Evolutionary conservation across 2,797 vertebrate species (phyloP), one percentile per base, ranked within the genome.

Genomic region (Brachyalestes nurse): DNA sequence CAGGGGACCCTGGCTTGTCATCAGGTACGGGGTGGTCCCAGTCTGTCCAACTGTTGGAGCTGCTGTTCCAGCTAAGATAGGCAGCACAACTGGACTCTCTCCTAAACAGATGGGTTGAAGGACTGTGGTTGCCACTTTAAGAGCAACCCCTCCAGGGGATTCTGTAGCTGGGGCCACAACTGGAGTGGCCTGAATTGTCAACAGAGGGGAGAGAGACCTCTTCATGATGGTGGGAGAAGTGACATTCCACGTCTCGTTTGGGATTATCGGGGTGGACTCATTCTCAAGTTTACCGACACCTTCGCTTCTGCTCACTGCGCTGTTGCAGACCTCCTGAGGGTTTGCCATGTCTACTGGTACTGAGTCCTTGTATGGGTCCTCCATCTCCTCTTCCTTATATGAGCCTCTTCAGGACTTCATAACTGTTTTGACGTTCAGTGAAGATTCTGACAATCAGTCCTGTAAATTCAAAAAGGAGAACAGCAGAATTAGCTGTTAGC

Each of bases 41-140:
- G 94, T 89, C 28, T 96, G 93, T 1, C 95, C 92, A 61, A 98
- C 92, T 91, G 97, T 96, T 0, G 97, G 89, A 0, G 93, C 91
- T 0, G 96, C 87, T 0, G 95, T 93, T 38, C 97, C 96, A 0
- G 96, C 95, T 67, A 98, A 96, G 84, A 99, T 97, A 77, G 97
- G 97, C 87, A 99, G 90, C 86, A 99, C 95, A 69, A 99, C 94
- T 0, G 97, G 96, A 85, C 94, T 97, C 74, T 99, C 97, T 49
- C 97, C 97, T 28, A 99, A 93, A 87, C 97, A 99, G 89, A 99
- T 93, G 9, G 97, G 97, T 89, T 99, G 97, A 55, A 99, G 93
- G 23, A 99, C 94, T 0, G 97, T 96, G 28, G 97, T 96, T 8
- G 95, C 95, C n/a, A 99, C 95, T 88, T 99, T 99, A 1, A 99